Base-by-base conservation (phyloP, 2,888 invertebrate species). In the Andrena trimmerana region DNA sequence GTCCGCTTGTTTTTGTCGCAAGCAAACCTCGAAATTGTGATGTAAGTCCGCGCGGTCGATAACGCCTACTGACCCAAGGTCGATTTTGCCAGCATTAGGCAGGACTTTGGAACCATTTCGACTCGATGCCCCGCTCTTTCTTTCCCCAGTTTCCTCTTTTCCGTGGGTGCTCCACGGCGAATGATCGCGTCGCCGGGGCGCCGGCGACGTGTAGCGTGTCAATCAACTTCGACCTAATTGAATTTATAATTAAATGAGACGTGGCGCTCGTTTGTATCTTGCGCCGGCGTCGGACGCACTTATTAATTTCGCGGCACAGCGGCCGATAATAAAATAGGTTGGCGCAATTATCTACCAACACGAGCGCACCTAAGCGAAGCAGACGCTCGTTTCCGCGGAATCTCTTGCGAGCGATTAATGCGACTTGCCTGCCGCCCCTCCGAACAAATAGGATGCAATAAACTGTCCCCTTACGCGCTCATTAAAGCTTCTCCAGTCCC, bases 151-250 rank as follows among this genome's bases (percentile, higher is more conserved):
- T 42, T 20, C 50, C 48, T 16, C 27, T 36, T 50, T n/a, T 60
- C n/a, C 62, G 27, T 13, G 27, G 24, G 20, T 36, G 20, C 3
- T 33, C 10, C 67, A 29, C 54, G 62, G 67, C 24, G 48, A 60
- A 27, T 74, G 70, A 84, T 77, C 29, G n/a, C 33, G 68, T 77
- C 52, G 66, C 20, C n/a, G 24, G 29, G 27, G 8, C 48, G 70
- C 60, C 24, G 29, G 67, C 20, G 54, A 48, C 31, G 78, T 59
- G 54, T 20, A 42, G 31, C 29, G 60, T 75, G 83, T 75, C 81
- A 74, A 71, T 85, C 77, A 84, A 84, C 78, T 81, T 80, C 84
- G 85, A 80, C 85, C 85, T 81, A 85, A 84, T 84, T 85, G 75
- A 76, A 76, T 81, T 85, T 60, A 71, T 74, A 80, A 81, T 75